Conservation (phyloP, 2,888 invertebrate species). For the Doris montereyensis region DNA sequence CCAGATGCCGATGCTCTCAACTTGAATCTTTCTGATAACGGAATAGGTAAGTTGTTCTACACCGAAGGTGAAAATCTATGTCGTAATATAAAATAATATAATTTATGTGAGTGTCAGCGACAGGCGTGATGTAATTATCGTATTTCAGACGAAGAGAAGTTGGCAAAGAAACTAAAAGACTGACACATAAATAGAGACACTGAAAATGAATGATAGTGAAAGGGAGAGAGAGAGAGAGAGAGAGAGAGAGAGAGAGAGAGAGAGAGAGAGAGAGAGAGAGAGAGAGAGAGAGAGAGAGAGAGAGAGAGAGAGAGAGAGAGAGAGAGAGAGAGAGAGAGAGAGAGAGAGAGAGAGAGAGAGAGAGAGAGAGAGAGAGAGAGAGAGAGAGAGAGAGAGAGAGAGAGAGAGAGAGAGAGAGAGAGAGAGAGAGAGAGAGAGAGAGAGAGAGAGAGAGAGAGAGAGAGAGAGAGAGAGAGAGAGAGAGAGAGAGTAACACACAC, state of each 20-base stretch:
- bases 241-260: no score
- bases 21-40: constrained; percentile 46
- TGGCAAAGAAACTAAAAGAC: not conserved
- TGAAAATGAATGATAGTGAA: no score
- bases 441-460: not conserved
- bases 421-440: not conserved
- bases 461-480: not conserved
- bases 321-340: not conserved
- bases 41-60: constrained; percentile 48
- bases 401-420: not conserved
- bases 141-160: not conserved
- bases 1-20: constrained; percentile 38
- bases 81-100: not conserved
- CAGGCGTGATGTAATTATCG: not conserved
- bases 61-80: not conserved
- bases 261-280: no score
- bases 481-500: constrained; percentile 24
- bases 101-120: not conserved
- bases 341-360: constrained; percentile 13
- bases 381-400: constrained; percentile 6
- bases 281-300: no score
- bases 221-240: no score
- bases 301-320: not conserved
- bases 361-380: constrained; percentile 20
- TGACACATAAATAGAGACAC: no score